phyloP scores from a whole-genome alignment of 2,888 invertebrate species.

The Limulus polyphemus region DNA sequence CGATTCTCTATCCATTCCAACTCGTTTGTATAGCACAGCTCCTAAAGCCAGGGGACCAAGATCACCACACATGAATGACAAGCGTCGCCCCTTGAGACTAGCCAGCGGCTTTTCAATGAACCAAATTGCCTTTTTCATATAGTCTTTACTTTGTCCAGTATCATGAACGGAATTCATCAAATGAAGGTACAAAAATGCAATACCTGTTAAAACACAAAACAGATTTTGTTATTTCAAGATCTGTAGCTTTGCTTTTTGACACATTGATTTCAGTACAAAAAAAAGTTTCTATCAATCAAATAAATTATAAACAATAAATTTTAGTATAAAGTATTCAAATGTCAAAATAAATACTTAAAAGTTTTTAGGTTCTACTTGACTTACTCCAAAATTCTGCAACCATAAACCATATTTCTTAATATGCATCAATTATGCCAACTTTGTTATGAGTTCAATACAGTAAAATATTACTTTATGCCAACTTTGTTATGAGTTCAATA shows the following conservation, averaged over 20 bases:
- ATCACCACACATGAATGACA: conserved; percentile 56
- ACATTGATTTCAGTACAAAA: too few relatives aligned
- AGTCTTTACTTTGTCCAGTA: conserved; percentile 7
- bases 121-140: conserved; percentile 8
- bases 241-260: too few relatives aligned
- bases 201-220: conserved; percentile 8
- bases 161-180: conserved; percentile 10
- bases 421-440: too few relatives aligned
- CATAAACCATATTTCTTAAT: too few relatives aligned
- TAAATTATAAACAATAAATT: too few relatives aligned
- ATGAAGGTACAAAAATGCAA: conserved; percentile 18
- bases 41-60: conserved; percentile 52
- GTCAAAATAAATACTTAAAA: neutral
- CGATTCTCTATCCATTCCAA: conserved; percentile 45
- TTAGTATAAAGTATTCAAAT: neutral
- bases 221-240: too few relatives aligned
- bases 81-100: conserved; percentile 37
- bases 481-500: too few relatives aligned
- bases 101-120: conserved; percentile 12
- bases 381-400: too few relatives aligned
- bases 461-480: too few relatives aligned
- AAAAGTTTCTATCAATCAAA: too few relatives aligned
- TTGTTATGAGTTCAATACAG: too few relatives aligned
- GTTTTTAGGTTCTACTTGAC: neutral
- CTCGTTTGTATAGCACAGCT: conserved; percentile 46